These are phyloP conservation scores for Melitaea athalia DNA, from an alignment of 2,888 invertebrate genomes.

Conservation along the genomic window DNA sequence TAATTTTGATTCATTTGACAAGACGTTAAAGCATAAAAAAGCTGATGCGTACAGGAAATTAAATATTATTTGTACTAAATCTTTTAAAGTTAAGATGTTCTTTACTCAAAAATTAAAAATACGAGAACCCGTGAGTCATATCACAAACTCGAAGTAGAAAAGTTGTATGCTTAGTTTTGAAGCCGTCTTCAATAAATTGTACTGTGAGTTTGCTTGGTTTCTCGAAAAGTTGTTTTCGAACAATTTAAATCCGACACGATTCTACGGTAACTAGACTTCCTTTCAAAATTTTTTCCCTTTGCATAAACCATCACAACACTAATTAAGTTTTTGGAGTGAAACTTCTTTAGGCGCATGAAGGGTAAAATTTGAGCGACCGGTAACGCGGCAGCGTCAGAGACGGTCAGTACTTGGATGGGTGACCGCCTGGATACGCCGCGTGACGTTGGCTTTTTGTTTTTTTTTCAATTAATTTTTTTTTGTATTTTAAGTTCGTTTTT, in stretches of 20 bases:
- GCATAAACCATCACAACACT: slow-evolving; percentile 22
- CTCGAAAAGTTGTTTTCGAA: slow-evolving; percentile 2
- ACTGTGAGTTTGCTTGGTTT: neutral
- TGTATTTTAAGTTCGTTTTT: too few relatives aligned
- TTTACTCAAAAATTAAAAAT: neutral
- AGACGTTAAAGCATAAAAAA: neutral
- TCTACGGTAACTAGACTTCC: neutral
- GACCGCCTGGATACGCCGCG: too few relatives aligned
- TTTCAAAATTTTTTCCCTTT: slow-evolving; percentile 7
- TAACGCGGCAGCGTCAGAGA: too few relatives aligned
- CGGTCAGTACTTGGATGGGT: too few relatives aligned
- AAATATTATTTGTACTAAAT: too few relatives aligned
- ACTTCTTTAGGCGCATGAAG: too few relatives aligned
- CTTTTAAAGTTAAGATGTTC: too few relatives aligned
- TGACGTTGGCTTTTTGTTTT: too few relatives aligned
- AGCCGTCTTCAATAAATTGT: neutral
- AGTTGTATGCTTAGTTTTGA: slow-evolving; percentile 3
- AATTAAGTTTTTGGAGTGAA: too few relatives aligned
- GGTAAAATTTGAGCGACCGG: too few relatives aligned
- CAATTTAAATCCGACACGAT: neutral
- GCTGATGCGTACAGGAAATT: neutral
- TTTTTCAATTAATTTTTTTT: too few relatives aligned
- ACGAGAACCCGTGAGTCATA: neutral
- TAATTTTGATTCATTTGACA: too few relatives aligned
- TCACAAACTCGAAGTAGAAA: neutral